Evolutionary conservation across 2,888 invertebrate species (phyloP), one percentile per base, ranked within the genome.

Genomic region (Cheilosia soror): DNA sequence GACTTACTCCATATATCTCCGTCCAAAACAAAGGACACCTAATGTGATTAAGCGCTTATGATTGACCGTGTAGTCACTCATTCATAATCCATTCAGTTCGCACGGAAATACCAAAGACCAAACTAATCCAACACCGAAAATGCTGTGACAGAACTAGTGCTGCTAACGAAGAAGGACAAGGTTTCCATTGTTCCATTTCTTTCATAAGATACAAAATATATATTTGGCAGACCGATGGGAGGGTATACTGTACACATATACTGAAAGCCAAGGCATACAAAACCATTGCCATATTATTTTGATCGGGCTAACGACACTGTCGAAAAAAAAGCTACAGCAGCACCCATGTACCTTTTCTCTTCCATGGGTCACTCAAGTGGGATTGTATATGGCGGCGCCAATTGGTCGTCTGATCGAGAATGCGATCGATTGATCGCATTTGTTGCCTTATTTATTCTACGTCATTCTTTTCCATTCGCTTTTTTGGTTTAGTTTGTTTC

Each of bases 371-470:
- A 62, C 13, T 75, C 51, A 47, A 81, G 49, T 42, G n/a, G 60
- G 47, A 71, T 75, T 58, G 68, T 78, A 60, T 71, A 63, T 71
- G 49, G 40, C 73, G 84, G 84, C 84, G 84, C 84, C 84, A 85
- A 85, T 76, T 76, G 71, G 80, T 62, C 71, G 84, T 72, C 84
- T 75, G 80, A 62, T 76, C 60, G 53, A 80, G 71, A 80, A 80
- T 71, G 44, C 80, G 71, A 85, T 85, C 80, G 60, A 85, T 85
- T 68, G 81, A 81, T 81, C 57, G 71, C 66, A 76, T 71, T 85
- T 76, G 68, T 72, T 72, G 40, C 71, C 58, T 65, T 60, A 42
- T 65, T 77, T 58, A 65, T 51, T 63, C 55, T 25, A 33, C 44
- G 58, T 60, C 63, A 58, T 75, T 69, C 53, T 37, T 65, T 69